Conservation (phyloP, 2,888 invertebrate genomes). For the Synergus gifuensis region DNA sequence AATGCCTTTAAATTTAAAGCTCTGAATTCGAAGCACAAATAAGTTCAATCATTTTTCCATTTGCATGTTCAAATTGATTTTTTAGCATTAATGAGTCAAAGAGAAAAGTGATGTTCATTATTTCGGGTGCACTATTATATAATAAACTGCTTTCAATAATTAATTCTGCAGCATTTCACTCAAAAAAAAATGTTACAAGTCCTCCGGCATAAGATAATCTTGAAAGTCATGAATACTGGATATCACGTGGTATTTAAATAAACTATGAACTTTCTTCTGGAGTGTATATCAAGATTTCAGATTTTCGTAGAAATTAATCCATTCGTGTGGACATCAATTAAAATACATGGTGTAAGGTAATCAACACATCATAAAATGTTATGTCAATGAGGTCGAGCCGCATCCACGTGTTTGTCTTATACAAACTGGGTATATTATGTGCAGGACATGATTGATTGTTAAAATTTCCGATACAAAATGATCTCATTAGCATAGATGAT, state of each 20-base stretch:
- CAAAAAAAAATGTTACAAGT: not conserved
- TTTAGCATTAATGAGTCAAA: not conserved
- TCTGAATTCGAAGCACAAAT: not conserved
- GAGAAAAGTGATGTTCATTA: not conserved
- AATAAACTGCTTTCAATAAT: constrained; percentile 3
- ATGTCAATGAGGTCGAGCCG: not conserved
- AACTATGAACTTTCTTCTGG: constrained; percentile 9
- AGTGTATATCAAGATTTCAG: not conserved
- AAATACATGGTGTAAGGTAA: not conserved
- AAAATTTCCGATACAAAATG: not conserved
- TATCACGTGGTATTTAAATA: constrained; percentile 12
- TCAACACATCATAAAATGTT: constrained; percentile 4
- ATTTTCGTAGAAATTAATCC: not conserved
- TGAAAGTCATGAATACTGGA: constrained; percentile 3
- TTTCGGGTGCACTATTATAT: not conserved
- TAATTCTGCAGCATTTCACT: constrained; percentile 1
- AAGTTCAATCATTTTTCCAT: not conserved
- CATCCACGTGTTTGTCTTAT: not conserved
- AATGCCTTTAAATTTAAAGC: too few relatives aligned
- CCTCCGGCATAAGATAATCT: not conserved
- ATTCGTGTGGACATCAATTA: not conserved
- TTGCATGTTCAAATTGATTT: too few relatives aligned
- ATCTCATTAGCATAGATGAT: not conserved
- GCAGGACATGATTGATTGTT: constrained; percentile 11
- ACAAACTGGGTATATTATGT: not conserved